A percentile compares a stretch with the other conserved stretches of the same genome.
phyloP scores from a whole-genome alignment of 2,113 vertebrate genomes.

The Corythoichthys intestinalis region DNA sequence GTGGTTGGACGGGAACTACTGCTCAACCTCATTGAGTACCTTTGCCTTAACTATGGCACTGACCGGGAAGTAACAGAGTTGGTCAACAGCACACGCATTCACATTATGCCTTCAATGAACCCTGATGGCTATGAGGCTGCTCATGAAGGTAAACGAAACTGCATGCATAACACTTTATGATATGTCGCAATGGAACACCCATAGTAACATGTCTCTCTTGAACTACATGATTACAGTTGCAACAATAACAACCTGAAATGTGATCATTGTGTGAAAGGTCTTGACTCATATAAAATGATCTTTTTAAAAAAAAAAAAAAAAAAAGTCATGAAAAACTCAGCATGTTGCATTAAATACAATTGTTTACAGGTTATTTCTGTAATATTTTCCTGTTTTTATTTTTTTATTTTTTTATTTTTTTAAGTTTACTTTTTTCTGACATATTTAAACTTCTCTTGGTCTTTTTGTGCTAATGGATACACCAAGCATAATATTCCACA shows the following conservation, averaged over 20 bases:
- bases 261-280: slow-evolving; percentile 2
- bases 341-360: background rate
- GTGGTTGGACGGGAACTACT: slow-evolving; percentile 92
- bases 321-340: background rate
- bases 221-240: background rate
- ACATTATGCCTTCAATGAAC: slow-evolving; percentile 99
- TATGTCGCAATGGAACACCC: background rate
- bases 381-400: too few species aligned
- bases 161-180: background rate
- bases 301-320: too few species aligned
- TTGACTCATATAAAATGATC: slow-evolving; percentile 6
- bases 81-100: slow-evolving; percentile 87
- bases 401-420: too few species aligned
- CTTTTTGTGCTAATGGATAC: too few species aligned
- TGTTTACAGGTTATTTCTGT: too few species aligned
- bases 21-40: slow-evolving; percentile 93
- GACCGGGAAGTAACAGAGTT: slow-evolving; percentile 86
- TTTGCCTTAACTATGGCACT: slow-evolving; percentile 89
- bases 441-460: background rate
- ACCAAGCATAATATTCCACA: background rate
- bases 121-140: slow-evolving; percentile 92
- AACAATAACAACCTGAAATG: slow-evolving; percentile 9
- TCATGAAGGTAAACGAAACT: slow-evolving; percentile 78
- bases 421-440: too few species aligned
- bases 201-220: background rate